Evolutionary conservation across 2,888 invertebrate genomes (phyloP), one percentile per base, ranked within the genome.

Genomic region (Carpatolechia fugitivella): DNA sequence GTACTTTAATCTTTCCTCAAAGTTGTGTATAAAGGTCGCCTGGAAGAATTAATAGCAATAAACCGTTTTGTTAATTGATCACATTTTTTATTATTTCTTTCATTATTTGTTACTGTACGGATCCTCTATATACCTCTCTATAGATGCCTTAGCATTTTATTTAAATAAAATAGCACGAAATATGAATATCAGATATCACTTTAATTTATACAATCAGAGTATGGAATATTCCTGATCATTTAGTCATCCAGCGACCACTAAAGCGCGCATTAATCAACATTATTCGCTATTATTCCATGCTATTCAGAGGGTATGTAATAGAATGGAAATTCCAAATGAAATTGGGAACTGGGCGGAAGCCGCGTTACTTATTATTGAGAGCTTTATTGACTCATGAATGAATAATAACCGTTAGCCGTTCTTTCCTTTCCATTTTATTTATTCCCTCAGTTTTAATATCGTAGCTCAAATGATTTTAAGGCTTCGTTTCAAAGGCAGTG

Each of bases 381-480:
- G 58, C 58, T 54, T 60, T 63, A 60, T 60, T 59, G 61, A 55
- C 58, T 60, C 58, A 57, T 57, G 59, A 63, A 63, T 64, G 55
- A 63, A 63, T 61, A 60, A 55, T 57, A 63, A 58, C 18, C 41
- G 11, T 18, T 10, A 20, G 41, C 33, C 33, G 11, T 30, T 30
- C 24, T 29, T 48, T 16, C 47, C 30, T 20, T 6, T n/a, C 16
- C 30, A 14, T 33, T 18, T 49, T 31, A 48, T 18, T 49, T 24
- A 7, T 11, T 44, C 20, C 18, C 24, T 24, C 24, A 44, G 24
- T 44, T 44, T 24, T 44, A 44, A 44, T 24, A 44, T 24, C 44
- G 5, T 20, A 6, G 40, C 20, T 18, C 20, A 18, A 20, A 10
- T 11, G 40, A 14, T 41, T 41, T 40, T 40, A 16, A 40, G 40